These are phyloP conservation scores for Vulpes vulpes DNA, from an alignment of 2,113 vertebrate species.

Conservation along the genomic window DNA sequence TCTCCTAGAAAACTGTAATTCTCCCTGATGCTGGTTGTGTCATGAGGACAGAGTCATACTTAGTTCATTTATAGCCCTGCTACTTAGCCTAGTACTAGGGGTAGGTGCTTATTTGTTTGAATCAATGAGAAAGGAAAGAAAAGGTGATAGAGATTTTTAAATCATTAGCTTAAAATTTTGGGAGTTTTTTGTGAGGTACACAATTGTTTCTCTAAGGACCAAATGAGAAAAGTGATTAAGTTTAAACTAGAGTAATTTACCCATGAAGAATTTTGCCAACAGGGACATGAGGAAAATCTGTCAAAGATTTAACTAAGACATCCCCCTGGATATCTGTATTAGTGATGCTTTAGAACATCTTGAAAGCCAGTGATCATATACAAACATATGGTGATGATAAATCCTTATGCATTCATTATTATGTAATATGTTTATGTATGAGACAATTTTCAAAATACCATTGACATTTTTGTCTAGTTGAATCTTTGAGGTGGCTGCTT, in stretches of 20 bases:
- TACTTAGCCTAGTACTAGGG: background rate
- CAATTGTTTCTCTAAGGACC: conserved; percentile 43
- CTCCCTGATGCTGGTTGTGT: background rate
- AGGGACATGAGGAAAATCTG: conserved; percentile 43
- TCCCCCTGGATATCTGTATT: conserved; percentile 33
- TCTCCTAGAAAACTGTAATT: background rate
- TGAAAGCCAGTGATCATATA: background rate
- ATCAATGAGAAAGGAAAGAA: background rate
- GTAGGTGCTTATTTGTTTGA: background rate
- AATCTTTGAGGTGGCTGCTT: background rate
- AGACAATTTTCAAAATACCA: background rate
- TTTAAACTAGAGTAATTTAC: conserved; percentile 56
- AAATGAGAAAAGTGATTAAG: conserved; percentile 41
- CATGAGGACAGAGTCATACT: background rate
- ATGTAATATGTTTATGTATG: background rate
- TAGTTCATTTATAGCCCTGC: background rate
- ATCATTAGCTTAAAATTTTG: background rate
- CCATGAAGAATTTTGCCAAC: conserved; percentile 5
- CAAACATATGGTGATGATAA: conserved; percentile 46
- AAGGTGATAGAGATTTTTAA: background rate
- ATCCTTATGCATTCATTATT: background rate
- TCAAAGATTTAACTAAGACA: conserved; percentile 21
- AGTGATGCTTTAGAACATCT: conserved; percentile 43
- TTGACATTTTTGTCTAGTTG: background rate
- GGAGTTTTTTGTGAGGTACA: background rate